Evolutionary conservation across 1,140 invertebrate species (phyloP), one percentile per base, ranked within the genome.

Genomic region (Drosophila santomea): DNA sequence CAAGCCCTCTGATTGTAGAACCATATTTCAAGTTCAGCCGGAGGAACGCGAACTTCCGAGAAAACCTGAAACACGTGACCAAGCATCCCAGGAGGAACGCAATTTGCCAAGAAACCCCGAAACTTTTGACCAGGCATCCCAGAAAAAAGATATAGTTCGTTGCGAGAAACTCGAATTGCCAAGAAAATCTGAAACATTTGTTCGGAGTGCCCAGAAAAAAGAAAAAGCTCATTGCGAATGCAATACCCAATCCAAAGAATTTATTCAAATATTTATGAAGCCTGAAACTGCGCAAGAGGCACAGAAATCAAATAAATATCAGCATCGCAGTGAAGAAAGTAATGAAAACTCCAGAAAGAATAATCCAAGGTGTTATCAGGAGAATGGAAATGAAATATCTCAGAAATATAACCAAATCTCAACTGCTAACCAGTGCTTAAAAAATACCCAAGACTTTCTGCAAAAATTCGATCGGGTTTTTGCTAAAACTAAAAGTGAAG

Each of bases 201-300:
- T 44, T 10, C 39, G 45, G 14, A 5, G 41, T 2, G 15, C 28
- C 2, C 52, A 38, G 43, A 45, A 25, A 17, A 11, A 6, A 11
- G 20, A 45, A 10, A 32, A 2, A 11, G 6, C 17, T 28, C 12
- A 14, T 12, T 57, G 11, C 17, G 28, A 50, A 1, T 48, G 41
- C 32, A 17, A 15, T 3, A 17, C 23, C 17, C 51, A 63, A n/a
- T 55, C 45, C 4, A 43, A 74, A 10, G 38, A 74, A 48, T 74
- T 74, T 17, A 25, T 74, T 20, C 2, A 54, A 39, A 64, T 74
- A 15, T 64, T 74, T 20, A 1, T 38, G 12, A 54, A 54, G n/a
- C 12, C 48, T 7, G 51, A 35, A 32, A 12, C 32, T 12, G 10
- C 7, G 0, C 15, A 14, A 15, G 14, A 4, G n/a, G 11, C 12